Evolutionary conservation across 2,797 vertebrate species (phyloP), one percentile per base, ranked within the genome.

Genomic region (Carduelis carduelis): DNA sequence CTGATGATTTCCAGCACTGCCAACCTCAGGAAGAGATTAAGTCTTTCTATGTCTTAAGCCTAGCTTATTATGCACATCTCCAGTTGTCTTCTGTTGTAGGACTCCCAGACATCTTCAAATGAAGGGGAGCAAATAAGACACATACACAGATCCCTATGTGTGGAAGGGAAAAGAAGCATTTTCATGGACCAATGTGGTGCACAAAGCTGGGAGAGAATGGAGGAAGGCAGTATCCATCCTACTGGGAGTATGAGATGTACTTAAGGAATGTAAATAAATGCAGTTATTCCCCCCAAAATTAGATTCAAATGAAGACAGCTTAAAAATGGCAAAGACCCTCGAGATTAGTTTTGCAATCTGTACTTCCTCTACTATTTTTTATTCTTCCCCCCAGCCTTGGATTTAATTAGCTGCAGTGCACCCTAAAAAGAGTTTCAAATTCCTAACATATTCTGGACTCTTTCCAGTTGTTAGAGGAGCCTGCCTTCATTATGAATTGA

Each of bases 401-500:
- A 92, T 96, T 97, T 98, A 96, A 97, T 97, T 93, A 97, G 95
- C 91, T 86, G 20, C 11, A 60, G 43, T 65, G 64, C 41, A 90
- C 90, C 32, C 80, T 88, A 87, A 89, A 85, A 95, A 59, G 71
- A 76, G 63, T 83, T 83, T 84, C 56, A 88, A 90, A 93, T 95
- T 95, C 95, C 78, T 95, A 53, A 28, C 59, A 52, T 90, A 91
- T 32, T 76, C 53, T 75, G 80, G 91, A 92, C 79, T 76, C 72
- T 88, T 96, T 83, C 84, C 90, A 95, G 88, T 91, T 83, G 69
- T 96, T 94, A 93, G 71, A 91, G 74, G 85, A 84, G 66, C 71
- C 75, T 71, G 81, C 83, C 93, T 91, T 70, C 39, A 47, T 65
- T 66, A 70, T 50, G n/a, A 97, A 78, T 37, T 93, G 77, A 94